Base-by-base conservation (phyloP, 2,113 vertebrate species). In the Charadrius vociferus region DNA sequence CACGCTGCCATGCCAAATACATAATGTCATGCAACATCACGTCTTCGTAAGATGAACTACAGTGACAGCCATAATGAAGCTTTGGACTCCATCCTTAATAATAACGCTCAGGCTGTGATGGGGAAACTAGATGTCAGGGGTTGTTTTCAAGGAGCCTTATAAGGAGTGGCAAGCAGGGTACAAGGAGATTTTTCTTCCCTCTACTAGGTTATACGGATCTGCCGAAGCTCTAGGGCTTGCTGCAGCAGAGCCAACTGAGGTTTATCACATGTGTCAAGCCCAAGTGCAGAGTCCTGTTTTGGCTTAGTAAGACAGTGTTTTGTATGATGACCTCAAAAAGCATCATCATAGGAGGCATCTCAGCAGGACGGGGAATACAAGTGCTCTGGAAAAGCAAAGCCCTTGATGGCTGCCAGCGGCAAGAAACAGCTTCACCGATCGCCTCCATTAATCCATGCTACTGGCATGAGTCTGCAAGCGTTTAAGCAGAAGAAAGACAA, bases 361-460 rank as follows among this genome's bases (percentile, higher is more conserved):
- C 65, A 74, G 67, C 26, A 70, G 72, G 63, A 52, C 1, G 3
- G 17, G 29, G 21, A 95, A 65, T 21, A 37, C 17, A 55, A 78
- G 37, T 16, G 37, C 9, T 58, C 45, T 12, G 26, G 23, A 78
- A 71, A 41, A 81, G 20, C 59, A 88, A 77, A 86, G 36, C 11
- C 65, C 23, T 78, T 1, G 10, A 62, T 13, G 34, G 43, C 23
- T 71, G 43, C 18, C 47, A 71, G 24, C 2, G 6, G 29, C 49
- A 82, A 90, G 62, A 62, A 49, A 58, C 14, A 52, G 30, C 53
- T 63, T 86, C 53, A 43, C 45, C 0, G 0, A 27, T 58, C 0
- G 1, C n/a, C 15, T 66, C 41, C 58, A 61, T 39, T 79, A 84
- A 78, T 74, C 19, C 24, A 29, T 9, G 7, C 12, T 78, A 50